Evolutionary conservation across 1,140 invertebrate genomes (phyloP).

Genomic region (Drosophila paulistorum): DNA sequence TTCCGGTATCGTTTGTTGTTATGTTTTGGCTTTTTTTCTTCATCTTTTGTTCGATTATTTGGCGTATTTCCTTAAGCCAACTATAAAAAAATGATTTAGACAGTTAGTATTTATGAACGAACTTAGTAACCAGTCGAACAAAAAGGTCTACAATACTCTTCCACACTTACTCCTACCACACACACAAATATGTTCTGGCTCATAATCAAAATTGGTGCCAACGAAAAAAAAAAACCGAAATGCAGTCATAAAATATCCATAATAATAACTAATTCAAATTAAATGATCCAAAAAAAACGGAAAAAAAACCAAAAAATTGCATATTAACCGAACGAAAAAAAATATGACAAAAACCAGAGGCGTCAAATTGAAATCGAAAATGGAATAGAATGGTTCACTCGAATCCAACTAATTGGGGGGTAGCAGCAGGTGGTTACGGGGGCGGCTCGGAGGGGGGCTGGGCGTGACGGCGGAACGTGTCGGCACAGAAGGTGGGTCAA

Average conservation of each 20-base stretch:
- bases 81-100: conserved; percentile 60
- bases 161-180: conserved; percentile 3
- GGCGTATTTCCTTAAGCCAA: conserved; percentile 65
- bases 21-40: background rate
- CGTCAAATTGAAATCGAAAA: conserved; percentile 11
- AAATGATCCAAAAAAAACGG: conserved; percentile 26
- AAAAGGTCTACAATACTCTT: background rate
- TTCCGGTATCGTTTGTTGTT: conserved; percentile 1
- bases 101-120: conserved; percentile 56
- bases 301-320: conserved; percentile 1
- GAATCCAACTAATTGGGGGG: background rate
- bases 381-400: background rate
- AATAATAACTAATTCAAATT: conserved; percentile 54
- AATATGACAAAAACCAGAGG: conserved; percentile 1
- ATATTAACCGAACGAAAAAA: background rate
- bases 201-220: conserved; percentile 24
- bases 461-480: too few relatives aligned
- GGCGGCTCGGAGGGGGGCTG: too few relatives aligned
- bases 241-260: conserved; percentile 52
- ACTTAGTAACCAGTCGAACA: background rate
- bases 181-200: background rate
- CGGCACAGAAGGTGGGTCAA: too few relatives aligned
- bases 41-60: conserved; percentile 1
- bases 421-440: too few relatives aligned
- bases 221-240: background rate